Conservation (phyloP, 2,888 invertebrate genomes). For the Acleris laterana region DNA sequence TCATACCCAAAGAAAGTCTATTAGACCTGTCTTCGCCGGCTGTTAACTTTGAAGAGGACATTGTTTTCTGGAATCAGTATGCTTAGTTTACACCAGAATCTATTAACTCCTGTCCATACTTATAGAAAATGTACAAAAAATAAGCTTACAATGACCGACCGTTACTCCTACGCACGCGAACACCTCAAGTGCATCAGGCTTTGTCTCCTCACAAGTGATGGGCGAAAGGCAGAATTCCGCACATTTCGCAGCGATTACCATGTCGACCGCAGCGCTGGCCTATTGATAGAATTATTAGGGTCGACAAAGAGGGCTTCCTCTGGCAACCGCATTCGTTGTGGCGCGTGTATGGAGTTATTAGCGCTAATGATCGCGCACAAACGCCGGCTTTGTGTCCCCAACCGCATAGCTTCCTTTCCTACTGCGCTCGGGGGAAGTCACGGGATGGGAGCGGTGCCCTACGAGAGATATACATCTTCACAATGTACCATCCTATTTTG, state of each 20-base stretch:
- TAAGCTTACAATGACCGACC: conserved; percentile 19
- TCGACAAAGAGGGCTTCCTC: conserved; percentile 62
- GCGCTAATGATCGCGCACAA: conserved; percentile 67
- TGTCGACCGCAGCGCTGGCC: conserved; percentile 70
- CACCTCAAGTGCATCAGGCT: conserved; percentile 10
- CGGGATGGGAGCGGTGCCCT: conserved; percentile 9
- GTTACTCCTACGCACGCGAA: conserved; percentile 26
- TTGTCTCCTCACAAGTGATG: conserved; percentile 18
- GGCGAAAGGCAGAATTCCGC: conserved; percentile 53
- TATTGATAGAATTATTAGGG: conserved; percentile 78
- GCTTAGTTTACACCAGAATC: no score
- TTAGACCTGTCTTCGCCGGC: no score
- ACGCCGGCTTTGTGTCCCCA: conserved; percentile 57
- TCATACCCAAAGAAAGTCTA: no score
- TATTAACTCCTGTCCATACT: no score
- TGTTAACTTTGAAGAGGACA: no score
- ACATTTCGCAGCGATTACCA: conserved; percentile 68
- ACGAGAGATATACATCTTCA: no score
- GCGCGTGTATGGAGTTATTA: conserved; percentile 74
- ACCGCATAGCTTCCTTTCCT: conserved; percentile 65
- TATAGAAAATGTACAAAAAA: not conserved
- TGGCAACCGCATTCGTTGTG: conserved; percentile 65
- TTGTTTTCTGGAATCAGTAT: no score
- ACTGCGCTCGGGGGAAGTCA: conserved; percentile 42
- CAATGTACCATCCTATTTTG: no score